Evolutionary conservation across 1,140 invertebrate species (phyloP).

Genomic region (Drosophila littoralis): DNA sequence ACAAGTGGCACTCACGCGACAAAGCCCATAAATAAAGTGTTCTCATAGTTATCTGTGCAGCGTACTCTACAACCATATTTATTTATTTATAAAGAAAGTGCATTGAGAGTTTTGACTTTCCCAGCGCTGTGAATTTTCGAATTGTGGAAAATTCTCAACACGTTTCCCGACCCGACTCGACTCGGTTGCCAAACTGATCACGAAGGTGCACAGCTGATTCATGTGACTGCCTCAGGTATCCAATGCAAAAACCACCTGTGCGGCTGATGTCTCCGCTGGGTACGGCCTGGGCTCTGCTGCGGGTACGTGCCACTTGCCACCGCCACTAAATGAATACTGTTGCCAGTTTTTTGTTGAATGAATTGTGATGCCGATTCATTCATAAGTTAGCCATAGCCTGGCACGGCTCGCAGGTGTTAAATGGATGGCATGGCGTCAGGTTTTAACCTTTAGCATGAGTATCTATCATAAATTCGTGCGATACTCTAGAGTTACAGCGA

Average conservation of each 20-base stretch:
- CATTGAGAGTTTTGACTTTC: slow-evolving; percentile 26
- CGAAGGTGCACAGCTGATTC: slow-evolving; percentile 38
- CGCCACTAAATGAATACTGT: slow-evolving; percentile 14
- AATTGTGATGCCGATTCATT: slow-evolving; percentile 38
- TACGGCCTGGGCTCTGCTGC: slow-evolving; percentile 18
- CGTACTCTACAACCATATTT: neutral
- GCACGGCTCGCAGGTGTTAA: slow-evolving; percentile 16
- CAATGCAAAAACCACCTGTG: slow-evolving; percentile 45
- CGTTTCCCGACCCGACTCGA: slow-evolving; percentile 34
- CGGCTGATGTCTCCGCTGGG: slow-evolving; percentile 37
- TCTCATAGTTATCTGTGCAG: slow-evolving; percentile 60
- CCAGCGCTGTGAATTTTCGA: slow-evolving; percentile 47
- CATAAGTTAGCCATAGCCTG: slow-evolving; percentile 22
- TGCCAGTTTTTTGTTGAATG: slow-evolving; percentile 19
- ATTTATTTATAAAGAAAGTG: slow-evolving; percentile 64
- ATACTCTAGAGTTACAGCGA: neutral
- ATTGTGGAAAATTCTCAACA: slow-evolving; percentile 67
- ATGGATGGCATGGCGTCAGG: slow-evolving; percentile 2
- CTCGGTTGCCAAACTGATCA: slow-evolving; percentile 29
- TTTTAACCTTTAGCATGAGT: slow-evolving; percentile 1
- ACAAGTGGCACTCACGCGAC: slow-evolving; percentile 74
- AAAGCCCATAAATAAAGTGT: slow-evolving; percentile 66
- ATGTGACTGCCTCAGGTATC: slow-evolving; percentile 13
- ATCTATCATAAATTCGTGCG: neutral
- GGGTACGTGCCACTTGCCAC: slow-evolving; percentile 28